phyloP scores from a whole-genome alignment of 2,113 vertebrate species.

The Plotosus lineatus region DNA sequence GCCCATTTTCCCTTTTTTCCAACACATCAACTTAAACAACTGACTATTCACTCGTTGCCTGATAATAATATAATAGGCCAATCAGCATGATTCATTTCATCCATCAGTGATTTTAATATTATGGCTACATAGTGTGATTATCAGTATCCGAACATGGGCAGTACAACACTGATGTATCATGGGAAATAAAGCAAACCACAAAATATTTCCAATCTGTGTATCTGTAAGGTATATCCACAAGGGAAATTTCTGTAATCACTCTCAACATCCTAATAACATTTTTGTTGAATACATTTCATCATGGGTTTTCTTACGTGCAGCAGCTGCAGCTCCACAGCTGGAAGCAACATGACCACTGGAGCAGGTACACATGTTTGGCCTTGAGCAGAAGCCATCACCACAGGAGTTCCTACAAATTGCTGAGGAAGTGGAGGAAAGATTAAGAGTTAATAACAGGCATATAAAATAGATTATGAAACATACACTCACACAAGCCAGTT shows the following conservation, averaged over 20 bases:
- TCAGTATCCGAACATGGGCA: background rate
- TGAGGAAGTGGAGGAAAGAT: constrained; percentile 50
- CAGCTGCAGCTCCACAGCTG: constrained; percentile 79
- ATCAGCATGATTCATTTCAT: too few species aligned
- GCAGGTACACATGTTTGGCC: constrained; percentile 93
- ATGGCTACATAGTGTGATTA: too few species aligned
- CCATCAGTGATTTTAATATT: too few species aligned
- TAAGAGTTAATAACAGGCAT: background rate
- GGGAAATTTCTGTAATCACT: background rate
- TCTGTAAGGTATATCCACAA: background rate
- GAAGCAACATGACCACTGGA: constrained; percentile 87
- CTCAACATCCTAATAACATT: too few species aligned
- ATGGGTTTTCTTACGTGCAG: constrained; percentile 74
- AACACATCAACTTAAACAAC: too few species aligned
- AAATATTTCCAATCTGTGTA: background rate
- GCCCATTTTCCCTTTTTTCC: too few species aligned
- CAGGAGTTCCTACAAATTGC: constrained; percentile 92
- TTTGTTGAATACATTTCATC: background rate
- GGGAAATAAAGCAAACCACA: background rate
- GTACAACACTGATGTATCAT: background rate
- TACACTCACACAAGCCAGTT: too few species aligned
- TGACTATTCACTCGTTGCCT: too few species aligned
- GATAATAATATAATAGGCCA: too few species aligned
- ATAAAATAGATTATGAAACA: background rate
- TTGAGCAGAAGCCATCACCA: constrained; percentile 89